Evolutionary conservation across 2,888 invertebrate species (phyloP).

Genomic region (Entomobrya multifasciata): DNA sequence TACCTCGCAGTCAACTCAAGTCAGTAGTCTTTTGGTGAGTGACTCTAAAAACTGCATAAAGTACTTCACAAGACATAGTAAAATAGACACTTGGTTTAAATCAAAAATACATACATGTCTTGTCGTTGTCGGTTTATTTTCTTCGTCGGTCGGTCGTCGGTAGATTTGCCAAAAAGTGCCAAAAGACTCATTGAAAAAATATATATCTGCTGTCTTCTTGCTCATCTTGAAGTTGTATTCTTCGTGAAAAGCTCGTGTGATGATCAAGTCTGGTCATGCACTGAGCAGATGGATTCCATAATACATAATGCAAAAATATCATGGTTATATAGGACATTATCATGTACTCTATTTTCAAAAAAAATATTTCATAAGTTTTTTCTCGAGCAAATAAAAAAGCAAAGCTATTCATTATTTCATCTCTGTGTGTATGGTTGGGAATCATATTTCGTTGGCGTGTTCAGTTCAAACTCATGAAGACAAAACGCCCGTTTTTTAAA

Average conservation of each 20-base stretch:
- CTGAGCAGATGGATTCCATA: conserved; percentile 62
- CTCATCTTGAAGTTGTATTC: not conserved
- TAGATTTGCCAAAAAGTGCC: not conserved
- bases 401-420: too few species aligned
- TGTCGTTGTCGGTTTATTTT: not conserved
- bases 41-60: too few species aligned
- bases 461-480: too few species aligned
- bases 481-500: too few species aligned
- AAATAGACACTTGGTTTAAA: not conserved
- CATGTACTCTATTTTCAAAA: not conserved
- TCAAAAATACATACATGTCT: not conserved
- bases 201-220: not conserved
- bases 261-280: conserved; percentile 52
- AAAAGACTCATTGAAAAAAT: not conserved
- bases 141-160: not conserved
- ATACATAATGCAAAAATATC: conserved; percentile 8
- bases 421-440: too few species aligned
- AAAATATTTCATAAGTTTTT: not conserved
- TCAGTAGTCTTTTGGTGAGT: too few species aligned
- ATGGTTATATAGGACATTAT: not conserved
- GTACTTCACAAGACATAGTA: not conserved
- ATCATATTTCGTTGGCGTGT: too few species aligned
- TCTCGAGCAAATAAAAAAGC: not conserved
- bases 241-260: not conserved
- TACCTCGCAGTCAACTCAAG: too few species aligned